Evolutionary conservation across 2,888 invertebrate genomes (phyloP).

Genomic region (Ormyrus rosae): DNA sequence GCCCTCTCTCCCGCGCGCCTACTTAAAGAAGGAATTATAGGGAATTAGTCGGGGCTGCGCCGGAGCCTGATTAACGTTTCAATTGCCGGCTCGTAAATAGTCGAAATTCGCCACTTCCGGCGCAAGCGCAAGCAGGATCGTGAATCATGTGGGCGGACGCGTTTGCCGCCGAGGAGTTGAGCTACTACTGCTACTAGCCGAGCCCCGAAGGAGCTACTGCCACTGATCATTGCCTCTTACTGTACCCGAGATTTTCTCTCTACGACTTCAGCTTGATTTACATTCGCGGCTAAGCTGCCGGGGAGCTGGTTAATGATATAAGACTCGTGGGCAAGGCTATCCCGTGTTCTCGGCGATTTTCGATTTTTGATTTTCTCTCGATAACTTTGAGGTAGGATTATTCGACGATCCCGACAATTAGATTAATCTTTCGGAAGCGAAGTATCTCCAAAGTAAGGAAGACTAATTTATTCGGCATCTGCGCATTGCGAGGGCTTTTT

Average conservation of each 20-base stretch:
- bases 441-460: too few species aligned
- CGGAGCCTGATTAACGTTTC: conserved; percentile 51
- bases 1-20: background rate
- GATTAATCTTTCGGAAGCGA: too few species aligned
- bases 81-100: conserved; percentile 53
- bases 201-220: background rate
- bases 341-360: too few species aligned
- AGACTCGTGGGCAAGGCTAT: background rate
- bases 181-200: background rate
- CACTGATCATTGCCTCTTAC: conserved; percentile 4
- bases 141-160: conserved; percentile 51
- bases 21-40: conserved; percentile 51
- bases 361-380: too few species aligned
- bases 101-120: conserved; percentile 50
- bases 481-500: background rate
- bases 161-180: conserved; percentile 14
- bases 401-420: too few species aligned
- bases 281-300: conserved; percentile 33
- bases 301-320: background rate
- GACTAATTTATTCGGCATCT: too few species aligned
- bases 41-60: conserved; percentile 45
- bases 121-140: background rate
- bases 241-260: background rate
- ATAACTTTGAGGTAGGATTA: too few species aligned
- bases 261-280: conserved; percentile 49